phyloP scores from a whole-genome alignment of 2,888 invertebrate species.

The Epistrophella euchroma region DNA sequence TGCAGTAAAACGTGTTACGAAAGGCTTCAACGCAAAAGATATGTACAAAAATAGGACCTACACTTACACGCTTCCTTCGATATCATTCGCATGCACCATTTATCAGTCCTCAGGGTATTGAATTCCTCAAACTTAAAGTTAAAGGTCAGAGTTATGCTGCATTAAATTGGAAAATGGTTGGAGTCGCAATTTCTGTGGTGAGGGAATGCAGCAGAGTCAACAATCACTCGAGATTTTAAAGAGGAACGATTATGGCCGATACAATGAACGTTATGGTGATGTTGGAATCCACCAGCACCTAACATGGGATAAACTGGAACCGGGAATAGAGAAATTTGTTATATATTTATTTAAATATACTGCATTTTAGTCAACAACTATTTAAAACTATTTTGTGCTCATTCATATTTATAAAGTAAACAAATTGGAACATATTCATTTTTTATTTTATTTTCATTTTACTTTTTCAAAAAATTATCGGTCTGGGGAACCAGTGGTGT shows the following conservation, averaged over 20 bases:
- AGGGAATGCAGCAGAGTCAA: conserved; percentile 88
- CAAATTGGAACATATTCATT: too few relatives aligned
- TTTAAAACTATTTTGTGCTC: too few relatives aligned
- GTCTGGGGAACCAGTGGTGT: too few relatives aligned
- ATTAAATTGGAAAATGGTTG: conserved; percentile 99
- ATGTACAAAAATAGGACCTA: conserved; percentile 97
- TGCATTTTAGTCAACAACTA: too few relatives aligned
- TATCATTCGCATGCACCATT: conserved; percentile 92
- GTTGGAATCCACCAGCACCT: conserved; percentile 94
- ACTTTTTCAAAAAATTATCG: too few relatives aligned
- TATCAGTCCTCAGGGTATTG: conserved; percentile 88
- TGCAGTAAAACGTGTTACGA: conserved; percentile 93
- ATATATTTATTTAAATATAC: conserved; percentile 92
- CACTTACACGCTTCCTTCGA: conserved; percentile 95
- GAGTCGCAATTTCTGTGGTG: conserved; percentile 91
- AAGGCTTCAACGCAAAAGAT: conserved; percentile 96
- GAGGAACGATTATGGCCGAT: conserved; percentile 92
- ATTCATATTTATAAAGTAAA: too few relatives aligned
- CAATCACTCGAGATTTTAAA: conserved; percentile 87
- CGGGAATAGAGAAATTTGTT: conserved; percentile 90
- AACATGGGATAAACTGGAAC: conserved; percentile 90
- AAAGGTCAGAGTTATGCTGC: conserved; percentile 98
- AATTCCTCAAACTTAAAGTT: conserved; percentile 93
- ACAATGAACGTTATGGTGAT: conserved; percentile 92
- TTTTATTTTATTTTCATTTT: too few relatives aligned